A percentile compares a stretch with the other conserved stretches of the same genome.
phyloP scores from a whole-genome alignment of 1,140 invertebrate genomes.

The Zaprionus tsacasi region DNA sequence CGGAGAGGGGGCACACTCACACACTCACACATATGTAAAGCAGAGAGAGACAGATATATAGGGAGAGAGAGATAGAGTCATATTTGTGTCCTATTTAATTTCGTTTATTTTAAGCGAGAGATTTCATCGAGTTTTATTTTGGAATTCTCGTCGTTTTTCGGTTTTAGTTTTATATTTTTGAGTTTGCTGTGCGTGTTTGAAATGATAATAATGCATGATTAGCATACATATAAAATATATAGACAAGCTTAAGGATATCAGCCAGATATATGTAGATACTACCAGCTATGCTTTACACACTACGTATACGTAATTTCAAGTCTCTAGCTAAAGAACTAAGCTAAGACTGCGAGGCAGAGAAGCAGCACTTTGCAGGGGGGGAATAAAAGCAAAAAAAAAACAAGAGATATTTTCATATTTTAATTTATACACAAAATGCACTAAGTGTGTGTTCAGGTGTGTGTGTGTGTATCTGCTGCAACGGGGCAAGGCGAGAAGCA shows the following conservation, averaged over 20 bases:
- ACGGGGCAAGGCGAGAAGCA: slow-evolving; percentile 66
- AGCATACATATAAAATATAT: slow-evolving; percentile 61
- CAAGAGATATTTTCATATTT: neutral
- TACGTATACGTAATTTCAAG: slow-evolving; percentile 2
- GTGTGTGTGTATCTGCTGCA: neutral
- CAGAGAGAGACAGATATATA: neutral
- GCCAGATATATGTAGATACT: slow-evolving; percentile 30
- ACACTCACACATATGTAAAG: slow-evolving; percentile 11
- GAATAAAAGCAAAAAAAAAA: slow-evolving; percentile 1
- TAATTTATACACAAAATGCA: slow-evolving; percentile 68
- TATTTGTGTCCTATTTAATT: slow-evolving; percentile 39
- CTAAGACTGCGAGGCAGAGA: slow-evolving; percentile 33
- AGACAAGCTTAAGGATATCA: slow-evolving; percentile 57
- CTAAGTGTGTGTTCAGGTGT: slow-evolving; percentile 23
- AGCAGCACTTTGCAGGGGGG: neutral
- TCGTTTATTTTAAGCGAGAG: neutral
- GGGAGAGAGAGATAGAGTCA: slow-evolving; percentile 18
- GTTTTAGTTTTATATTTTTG: neutral
- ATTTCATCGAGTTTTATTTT: neutral
- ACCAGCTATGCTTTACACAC: slow-evolving; percentile 5
- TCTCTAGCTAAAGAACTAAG: slow-evolving; percentile 27
- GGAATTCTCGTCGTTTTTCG: neutral
- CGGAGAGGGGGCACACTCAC: neutral
- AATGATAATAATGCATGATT: slow-evolving; percentile 44
- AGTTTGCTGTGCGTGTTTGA: slow-evolving; percentile 4